These are phyloP conservation scores for Hydroisotoma schaefferi DNA, from an alignment of 2,888 invertebrate genomes.

Conservation along the genomic window DNA sequence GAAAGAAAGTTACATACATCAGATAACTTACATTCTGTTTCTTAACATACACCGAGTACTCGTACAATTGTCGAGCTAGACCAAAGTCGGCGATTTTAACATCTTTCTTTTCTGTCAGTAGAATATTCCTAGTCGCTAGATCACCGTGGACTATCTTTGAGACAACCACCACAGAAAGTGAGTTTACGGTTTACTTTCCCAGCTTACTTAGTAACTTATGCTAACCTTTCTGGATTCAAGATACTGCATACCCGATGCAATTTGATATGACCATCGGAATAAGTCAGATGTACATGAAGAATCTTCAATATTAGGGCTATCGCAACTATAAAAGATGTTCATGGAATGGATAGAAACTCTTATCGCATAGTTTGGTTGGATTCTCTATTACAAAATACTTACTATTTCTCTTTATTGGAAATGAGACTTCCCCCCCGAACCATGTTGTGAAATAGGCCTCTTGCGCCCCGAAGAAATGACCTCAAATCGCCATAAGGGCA, in stretches of 20 bases:
- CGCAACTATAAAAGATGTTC: not conserved
- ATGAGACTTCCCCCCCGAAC: slow-evolving; percentile 11
- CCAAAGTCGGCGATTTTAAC: slow-evolving; percentile 31
- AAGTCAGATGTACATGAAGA: slow-evolving; percentile 20
- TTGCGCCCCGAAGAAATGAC: slow-evolving; percentile 16
- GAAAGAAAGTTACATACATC: not conserved
- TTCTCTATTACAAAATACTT: not conserved
- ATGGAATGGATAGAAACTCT: not conserved
- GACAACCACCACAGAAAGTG: no score
- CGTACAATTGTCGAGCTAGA: slow-evolving; percentile 31
- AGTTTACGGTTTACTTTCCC: no score
- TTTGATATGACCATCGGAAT: slow-evolving; percentile 22
- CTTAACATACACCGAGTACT: slow-evolving; percentile 31
- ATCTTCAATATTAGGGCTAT: slow-evolving; percentile 4
- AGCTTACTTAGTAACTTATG: not conserved
- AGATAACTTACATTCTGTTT: slow-evolving; percentile 25
- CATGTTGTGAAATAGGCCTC: slow-evolving; percentile 17
- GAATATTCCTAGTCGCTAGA: slow-evolving; percentile 22
- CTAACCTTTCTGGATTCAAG: slow-evolving; percentile 22
- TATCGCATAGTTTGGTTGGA: not conserved
- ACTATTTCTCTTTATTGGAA: not conserved
- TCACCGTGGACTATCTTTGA: not conserved
- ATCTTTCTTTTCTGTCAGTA: slow-evolving; percentile 16
- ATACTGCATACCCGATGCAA: slow-evolving; percentile 25
- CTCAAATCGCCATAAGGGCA: slow-evolving; percentile 26